A percentile compares a stretch with the other conserved stretches of the same genome.
These are phyloP conservation scores for Henicopernis longicauda DNA, from an alignment of 2,113 vertebrate species.

Conservation along the genomic window DNA sequence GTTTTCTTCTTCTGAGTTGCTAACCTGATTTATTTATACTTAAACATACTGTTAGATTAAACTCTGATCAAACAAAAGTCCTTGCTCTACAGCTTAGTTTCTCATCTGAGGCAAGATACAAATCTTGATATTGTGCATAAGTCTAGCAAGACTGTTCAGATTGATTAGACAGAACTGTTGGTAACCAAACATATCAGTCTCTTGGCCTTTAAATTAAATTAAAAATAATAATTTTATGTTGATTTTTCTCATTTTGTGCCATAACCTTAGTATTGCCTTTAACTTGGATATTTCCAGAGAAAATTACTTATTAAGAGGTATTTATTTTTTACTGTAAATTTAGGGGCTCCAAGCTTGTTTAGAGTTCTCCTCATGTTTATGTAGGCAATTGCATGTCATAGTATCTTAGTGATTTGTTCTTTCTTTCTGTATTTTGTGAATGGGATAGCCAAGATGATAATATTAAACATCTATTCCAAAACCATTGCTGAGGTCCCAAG, in stretches of 20 bases:
- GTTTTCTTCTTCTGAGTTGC: background rate
- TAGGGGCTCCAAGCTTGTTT: background rate
- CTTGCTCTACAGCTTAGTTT: background rate
- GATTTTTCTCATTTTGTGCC: background rate
- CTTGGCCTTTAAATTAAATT: conserved; percentile 4
- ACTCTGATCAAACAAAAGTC: background rate
- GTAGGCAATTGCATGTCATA: background rate
- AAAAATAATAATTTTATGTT: background rate
- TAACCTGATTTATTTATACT: background rate
- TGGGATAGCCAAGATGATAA: background rate
- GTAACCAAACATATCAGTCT: background rate
- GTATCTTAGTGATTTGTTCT: background rate
- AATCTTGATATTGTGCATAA: background rate
- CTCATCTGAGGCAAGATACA: background rate
- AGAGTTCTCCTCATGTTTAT: background rate
- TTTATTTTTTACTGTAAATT: background rate
- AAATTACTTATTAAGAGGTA: background rate
- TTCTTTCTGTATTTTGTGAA: background rate
- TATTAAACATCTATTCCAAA: background rate
- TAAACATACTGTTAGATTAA: background rate
- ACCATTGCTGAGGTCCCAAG: background rate
- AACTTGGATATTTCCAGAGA: conserved; percentile 14
- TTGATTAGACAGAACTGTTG: background rate
- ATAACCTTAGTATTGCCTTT: conserved; percentile 15
- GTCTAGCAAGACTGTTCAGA: background rate